A percentile compares a stretch with the other conserved stretches of the same genome.
Evolutionary conservation across 2,113 vertebrate species (phyloP).

Genomic region (Hepsetus odoe): DNA sequence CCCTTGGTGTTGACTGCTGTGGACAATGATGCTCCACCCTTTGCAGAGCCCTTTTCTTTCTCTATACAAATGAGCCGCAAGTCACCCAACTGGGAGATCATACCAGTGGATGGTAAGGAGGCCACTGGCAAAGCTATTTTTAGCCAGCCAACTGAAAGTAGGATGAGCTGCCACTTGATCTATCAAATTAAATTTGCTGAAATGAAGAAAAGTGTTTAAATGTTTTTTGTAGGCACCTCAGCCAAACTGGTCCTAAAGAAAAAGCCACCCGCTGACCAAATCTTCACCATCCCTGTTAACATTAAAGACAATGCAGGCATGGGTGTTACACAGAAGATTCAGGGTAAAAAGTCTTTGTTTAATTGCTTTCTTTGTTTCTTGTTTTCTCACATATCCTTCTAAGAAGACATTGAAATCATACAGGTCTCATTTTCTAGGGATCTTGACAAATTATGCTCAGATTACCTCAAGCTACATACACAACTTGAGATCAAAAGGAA

Average conservation of each 20-base stretch:
- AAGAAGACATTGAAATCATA: too few species aligned
- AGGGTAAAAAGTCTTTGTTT: constrained; percentile 64
- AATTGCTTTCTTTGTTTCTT: not conserved
- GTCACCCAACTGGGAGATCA: constrained; percentile 72
- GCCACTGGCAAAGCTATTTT: not conserved
- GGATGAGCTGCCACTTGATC: not conserved
- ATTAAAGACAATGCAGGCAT: constrained; percentile 71
- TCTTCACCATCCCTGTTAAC: constrained; percentile 61
- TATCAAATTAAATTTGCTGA: not conserved
- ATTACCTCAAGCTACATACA: too few species aligned
- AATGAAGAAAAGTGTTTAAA: not conserved
- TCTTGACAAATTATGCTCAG: too few species aligned
- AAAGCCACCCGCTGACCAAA: constrained; percentile 61
- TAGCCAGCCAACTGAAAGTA: too few species aligned
- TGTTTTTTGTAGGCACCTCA: constrained; percentile 59
- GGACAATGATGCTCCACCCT: constrained; percentile 68
- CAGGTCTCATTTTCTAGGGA: too few species aligned
- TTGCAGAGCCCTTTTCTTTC: constrained; percentile 73
- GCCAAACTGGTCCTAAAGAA: constrained; percentile 70
- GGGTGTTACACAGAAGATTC: constrained; percentile 64
- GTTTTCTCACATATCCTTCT: too few species aligned
- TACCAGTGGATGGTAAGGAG: constrained; percentile 63
- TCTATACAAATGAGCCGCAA: constrained; percentile 56
- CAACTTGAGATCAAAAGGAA: too few species aligned
- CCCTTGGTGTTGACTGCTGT: constrained; percentile 67